Evolutionary conservation across 2,888 invertebrate species (phyloP).

Genomic region (Listrodromus nycthemerus): DNA sequence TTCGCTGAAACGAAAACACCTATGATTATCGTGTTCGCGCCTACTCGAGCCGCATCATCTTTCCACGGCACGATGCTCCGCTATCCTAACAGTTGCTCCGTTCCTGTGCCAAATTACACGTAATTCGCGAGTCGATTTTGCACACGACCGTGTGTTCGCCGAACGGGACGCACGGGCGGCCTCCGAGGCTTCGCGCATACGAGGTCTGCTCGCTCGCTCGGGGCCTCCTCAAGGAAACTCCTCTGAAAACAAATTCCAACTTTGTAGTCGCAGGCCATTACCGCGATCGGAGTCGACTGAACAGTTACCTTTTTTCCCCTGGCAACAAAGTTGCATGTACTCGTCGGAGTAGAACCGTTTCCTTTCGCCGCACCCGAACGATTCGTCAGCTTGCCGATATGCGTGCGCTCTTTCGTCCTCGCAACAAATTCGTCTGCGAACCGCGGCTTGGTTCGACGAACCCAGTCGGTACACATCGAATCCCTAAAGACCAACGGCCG

Average conservation of each 20-base stretch:
- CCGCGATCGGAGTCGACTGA: background rate
- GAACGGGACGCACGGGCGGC: constrained; percentile 21
- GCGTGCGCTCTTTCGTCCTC: constrained; percentile 51
- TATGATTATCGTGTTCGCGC: background rate
- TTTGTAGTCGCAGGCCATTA: background rate
- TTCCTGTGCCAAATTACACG: constrained; percentile 79
- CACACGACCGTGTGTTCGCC: constrained; percentile 74
- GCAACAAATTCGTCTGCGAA: constrained; percentile 30
- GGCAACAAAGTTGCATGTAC: constrained; percentile 11
- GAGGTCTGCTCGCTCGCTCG: constrained; percentile 26
- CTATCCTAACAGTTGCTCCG: constrained; percentile 52
- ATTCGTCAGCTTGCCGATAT: constrained; percentile 37
- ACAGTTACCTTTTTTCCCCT: constrained; percentile 9
- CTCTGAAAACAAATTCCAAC: background rate
- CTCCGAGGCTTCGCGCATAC: constrained; percentile 13
- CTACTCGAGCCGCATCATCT: background rate
- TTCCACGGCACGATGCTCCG: constrained; percentile 20
- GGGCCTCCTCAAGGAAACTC: constrained; percentile 11
- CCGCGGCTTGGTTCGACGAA: constrained; percentile 69
- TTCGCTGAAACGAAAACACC: background rate
- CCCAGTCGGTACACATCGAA: constrained; percentile 70
- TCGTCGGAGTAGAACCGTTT: constrained; percentile 24
- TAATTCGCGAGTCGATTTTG: constrained; percentile 81
- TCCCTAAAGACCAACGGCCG: constrained; percentile 78
- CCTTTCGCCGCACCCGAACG: constrained; percentile 21